A percentile compares a stretch with the other conserved stretches of the same genome.
These are phyloP conservation scores for Salpingus planirostris DNA, from an alignment of 2,888 invertebrate species.

Conservation along the genomic window DNA sequence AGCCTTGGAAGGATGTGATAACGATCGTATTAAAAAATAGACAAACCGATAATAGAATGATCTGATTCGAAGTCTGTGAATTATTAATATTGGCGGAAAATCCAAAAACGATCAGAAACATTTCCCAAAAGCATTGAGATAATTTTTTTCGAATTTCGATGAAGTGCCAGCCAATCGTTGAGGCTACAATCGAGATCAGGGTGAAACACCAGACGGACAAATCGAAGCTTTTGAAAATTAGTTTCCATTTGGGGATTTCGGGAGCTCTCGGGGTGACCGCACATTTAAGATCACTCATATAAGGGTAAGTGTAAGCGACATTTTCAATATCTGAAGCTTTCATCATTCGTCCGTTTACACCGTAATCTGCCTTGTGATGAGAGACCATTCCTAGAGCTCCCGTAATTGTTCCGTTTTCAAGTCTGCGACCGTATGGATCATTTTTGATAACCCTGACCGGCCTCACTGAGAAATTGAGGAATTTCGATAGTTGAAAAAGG, in stretches of 20 bases:
- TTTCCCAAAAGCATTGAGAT: neutral
- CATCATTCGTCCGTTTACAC: constrained; percentile 40
- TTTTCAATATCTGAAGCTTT: constrained; percentile 31
- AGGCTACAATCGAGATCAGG: constrained; percentile 4
- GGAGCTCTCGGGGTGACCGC: constrained; percentile 36
- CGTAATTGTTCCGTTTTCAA: constrained; percentile 9
- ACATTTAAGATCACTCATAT: constrained; percentile 33
- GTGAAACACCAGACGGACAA: constrained; percentile 12
- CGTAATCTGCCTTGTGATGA: constrained; percentile 32
- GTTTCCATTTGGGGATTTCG: constrained; percentile 35
- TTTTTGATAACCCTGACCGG: too few relatives aligned
- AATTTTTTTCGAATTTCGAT: constrained; percentile 1
- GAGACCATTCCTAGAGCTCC: constrained; percentile 38
- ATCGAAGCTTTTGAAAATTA: constrained; percentile 33
- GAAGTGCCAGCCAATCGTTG: constrained; percentile 6
- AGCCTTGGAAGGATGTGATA: constrained; percentile 39
- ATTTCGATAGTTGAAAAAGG: too few relatives aligned
- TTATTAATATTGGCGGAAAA: neutral
- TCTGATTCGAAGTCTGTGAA: too few relatives aligned
- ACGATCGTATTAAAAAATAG: constrained; percentile 39
- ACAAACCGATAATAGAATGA: constrained; percentile 1
- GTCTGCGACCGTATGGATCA: constrained; percentile 5
- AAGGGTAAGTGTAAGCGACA: constrained; percentile 30
- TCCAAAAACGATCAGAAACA: constrained; percentile 1
- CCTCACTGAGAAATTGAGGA: too few relatives aligned